Evolutionary conservation across 2,888 invertebrate genomes (phyloP).

Genomic region (Achlya flavicornis): DNA sequence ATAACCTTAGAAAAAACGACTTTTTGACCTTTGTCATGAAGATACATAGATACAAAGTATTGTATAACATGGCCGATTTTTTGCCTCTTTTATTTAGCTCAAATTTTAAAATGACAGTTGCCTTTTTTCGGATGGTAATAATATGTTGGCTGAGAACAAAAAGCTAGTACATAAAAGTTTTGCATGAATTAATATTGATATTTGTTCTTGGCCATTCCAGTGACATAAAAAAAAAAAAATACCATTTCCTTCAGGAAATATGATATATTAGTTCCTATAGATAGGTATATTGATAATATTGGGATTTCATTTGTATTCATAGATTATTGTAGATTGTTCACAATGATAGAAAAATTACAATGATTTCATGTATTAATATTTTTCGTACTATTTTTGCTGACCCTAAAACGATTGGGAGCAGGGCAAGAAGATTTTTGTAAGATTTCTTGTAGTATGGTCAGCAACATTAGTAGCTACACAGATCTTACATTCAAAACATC

Average conservation of each 20-base stretch:
- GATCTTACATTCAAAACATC: too few relatives aligned
- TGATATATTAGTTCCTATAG: constrained; percentile 48
- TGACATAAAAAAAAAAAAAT: constrained; percentile 20
- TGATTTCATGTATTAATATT: neutral
- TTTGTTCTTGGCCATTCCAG: constrained; percentile 29
- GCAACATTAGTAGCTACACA: too few relatives aligned
- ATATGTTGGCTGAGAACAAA: neutral
- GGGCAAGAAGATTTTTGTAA: neutral
- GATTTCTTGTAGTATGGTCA: too few relatives aligned
- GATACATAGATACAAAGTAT: neutral
- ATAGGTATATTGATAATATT: constrained; percentile 29
- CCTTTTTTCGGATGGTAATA: neutral
- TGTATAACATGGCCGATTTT: neutral
- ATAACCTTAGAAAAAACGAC: neutral
- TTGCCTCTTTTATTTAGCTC: neutral
- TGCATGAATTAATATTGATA: neutral
- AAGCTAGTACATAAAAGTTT: neutral
- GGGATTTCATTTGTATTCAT: constrained; percentile 31
- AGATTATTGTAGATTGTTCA: neutral
- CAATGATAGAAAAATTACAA: neutral
- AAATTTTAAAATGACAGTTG: neutral
- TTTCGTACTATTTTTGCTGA: neutral
- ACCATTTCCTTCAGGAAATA: constrained; percentile 23
- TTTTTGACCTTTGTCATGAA: constrained; percentile 4
- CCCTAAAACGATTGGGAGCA: neutral